A percentile compares a stretch with the other conserved stretches of the same genome.
Evolutionary conservation across 2,113 vertebrate genomes (phyloP).

Genomic region (Aix galericulata): DNA sequence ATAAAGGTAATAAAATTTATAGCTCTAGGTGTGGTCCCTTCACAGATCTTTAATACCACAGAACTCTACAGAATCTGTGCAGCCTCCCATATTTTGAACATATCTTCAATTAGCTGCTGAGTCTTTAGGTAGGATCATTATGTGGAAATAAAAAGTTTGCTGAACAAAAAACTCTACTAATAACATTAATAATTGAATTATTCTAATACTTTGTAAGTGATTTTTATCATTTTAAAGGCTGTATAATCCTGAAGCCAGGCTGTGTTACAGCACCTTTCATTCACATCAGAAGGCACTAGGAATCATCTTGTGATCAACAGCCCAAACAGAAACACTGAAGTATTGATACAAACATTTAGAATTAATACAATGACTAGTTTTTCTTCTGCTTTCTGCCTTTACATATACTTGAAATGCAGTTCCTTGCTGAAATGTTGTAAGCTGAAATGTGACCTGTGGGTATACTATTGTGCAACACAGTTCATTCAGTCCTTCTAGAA

Average conservation of each 20-base stretch:
- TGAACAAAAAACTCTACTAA: not conserved
- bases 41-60: not conserved
- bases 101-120: not conserved
- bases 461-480: not conserved
- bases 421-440: not conserved
- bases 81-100: not conserved
- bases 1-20: not conserved
- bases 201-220: not conserved
- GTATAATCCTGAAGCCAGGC: not conserved
- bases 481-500: not conserved
- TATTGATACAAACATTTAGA: not conserved
- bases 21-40: not conserved
- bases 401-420: not conserved
- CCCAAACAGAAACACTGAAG: not conserved
- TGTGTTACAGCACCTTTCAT: not conserved
- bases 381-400: not conserved
- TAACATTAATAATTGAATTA: not conserved
- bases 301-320: not conserved
- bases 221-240: not conserved
- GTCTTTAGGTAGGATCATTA: not conserved
- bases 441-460: not conserved
- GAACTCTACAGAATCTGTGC: not conserved
- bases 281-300: not conserved
- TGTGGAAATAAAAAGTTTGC: not conserved
- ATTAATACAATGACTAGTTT: not conserved